Base-by-base conservation (phyloP, 2,888 invertebrate genomes). In the Carabus problematicus region DNA sequence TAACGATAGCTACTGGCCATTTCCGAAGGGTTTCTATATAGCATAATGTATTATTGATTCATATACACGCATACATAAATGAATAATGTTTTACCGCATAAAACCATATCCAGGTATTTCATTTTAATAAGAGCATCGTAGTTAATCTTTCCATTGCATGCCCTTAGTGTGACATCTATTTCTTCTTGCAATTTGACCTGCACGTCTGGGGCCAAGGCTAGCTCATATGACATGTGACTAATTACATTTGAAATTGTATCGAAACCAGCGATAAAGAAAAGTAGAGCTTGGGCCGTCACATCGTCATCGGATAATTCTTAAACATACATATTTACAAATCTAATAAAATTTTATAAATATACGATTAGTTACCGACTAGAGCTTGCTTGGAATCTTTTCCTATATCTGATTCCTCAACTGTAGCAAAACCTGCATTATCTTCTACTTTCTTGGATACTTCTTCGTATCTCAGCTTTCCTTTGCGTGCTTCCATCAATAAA, bases 401-500 rank as follows among this genome's bases (percentile, higher is more conserved):
- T 11, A 72, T 58, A 11, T 71, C 66, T 6, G 70, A 49, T 64
- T 74, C 75, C 64, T 70, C 39, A 1, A 72, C 71, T 52, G 72
- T 71, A 16, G 75, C 75, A 71, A 75, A 74, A 2, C 74, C 70
- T 40, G 71, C 63, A 42, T 70, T 70, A 29, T 29, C 29, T 45
- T 70, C 70, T 39, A 66, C 47, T 39, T 52, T 42, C 12, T 19
- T 43, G 16, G 39, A n/a, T n/a, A 9, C 49, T 11, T 45, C 64
- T 54, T 72, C 73, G 42, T 73, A 67, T 41, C 70, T 72, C 11
- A 74, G 56, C 60, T 66, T 55, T 14, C 82, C 82, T 76, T 82
- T 82, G 61, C 82, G 82, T 9, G 85, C 83, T 73, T 86, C 84
- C 80, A 86, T 82, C 0, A 86, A 76, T 8, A 86, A 73, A 52